Evolutionary conservation across 2,797 vertebrate genomes (phyloP).

Genomic region (Sebastes kiyomatsui): DNA sequence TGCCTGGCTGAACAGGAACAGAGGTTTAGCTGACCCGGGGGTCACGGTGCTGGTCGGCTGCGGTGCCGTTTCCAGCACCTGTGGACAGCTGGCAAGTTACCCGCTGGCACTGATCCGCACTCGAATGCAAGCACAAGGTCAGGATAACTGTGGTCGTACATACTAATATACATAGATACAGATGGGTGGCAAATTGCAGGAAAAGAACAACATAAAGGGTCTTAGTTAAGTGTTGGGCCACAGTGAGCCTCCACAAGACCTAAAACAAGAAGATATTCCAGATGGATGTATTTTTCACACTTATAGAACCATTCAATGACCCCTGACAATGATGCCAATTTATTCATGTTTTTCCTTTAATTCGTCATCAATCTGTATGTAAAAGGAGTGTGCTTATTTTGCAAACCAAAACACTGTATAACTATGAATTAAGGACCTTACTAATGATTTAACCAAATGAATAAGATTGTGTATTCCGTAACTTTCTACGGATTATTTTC

Average conservation of each 20-base stretch:
- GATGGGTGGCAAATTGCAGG: not conserved
- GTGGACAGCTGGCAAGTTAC: constrained; percentile 95
- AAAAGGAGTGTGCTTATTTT: too few species aligned
- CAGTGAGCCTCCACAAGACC: not conserved
- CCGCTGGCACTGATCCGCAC: constrained; percentile 94
- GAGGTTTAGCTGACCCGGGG: constrained; percentile 88
- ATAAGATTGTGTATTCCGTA: too few species aligned
- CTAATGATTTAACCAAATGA: too few species aligned
- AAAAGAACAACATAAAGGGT: not conserved
- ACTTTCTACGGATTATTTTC: too few species aligned
- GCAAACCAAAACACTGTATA: too few species aligned
- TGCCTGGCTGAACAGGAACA: constrained; percentile 90
- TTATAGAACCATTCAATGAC: too few species aligned
- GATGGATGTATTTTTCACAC: too few species aligned
- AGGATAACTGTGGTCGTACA: constrained; percentile 22
- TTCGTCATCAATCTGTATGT: too few species aligned
- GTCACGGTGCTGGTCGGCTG: constrained; percentile 91
- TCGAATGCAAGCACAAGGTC: constrained; percentile 98
- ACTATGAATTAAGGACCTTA: not conserved
- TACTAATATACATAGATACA: not conserved
- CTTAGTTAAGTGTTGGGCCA: not conserved
- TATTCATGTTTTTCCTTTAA: too few species aligned
- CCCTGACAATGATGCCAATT: too few species aligned
- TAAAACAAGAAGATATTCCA: too few species aligned
- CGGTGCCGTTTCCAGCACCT: constrained; percentile 93